Evolutionary conservation across 2,113 vertebrate genomes (phyloP).

Genomic region (Psammodynastes pulverulentus): DNA sequence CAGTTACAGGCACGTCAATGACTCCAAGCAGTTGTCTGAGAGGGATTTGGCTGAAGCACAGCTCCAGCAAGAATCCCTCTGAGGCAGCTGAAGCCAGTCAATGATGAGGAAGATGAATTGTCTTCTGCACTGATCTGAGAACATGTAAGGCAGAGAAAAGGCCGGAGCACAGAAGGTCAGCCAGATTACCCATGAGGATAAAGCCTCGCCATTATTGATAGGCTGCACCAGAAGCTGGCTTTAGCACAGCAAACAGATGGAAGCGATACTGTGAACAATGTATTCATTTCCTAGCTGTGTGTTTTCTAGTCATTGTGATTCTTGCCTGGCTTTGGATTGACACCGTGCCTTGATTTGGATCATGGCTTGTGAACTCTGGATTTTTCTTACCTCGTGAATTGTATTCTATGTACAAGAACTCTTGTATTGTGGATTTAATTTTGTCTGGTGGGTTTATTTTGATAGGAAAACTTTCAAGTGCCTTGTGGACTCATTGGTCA

Average conservation of each 20-base stretch:
- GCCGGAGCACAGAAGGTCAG: background rate
- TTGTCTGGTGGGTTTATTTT: background rate
- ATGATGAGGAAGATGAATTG: background rate
- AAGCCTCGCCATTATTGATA: background rate
- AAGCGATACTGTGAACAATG: background rate
- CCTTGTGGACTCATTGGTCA: background rate
- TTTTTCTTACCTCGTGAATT: too few relatives aligned
- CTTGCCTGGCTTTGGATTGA: background rate
- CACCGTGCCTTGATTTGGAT: background rate
- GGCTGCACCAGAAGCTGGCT: background rate
- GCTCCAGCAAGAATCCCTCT: background rate
- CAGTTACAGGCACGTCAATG: background rate
- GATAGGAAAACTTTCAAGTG: background rate
- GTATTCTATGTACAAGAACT: too few relatives aligned
- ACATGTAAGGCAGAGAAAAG: background rate
- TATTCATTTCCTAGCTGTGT: background rate
- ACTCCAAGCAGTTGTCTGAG: background rate
- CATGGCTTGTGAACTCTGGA: background rate
- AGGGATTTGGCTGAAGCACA: background rate
- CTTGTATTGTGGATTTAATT: background rate
- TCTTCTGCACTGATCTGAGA: background rate
- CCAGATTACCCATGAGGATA: background rate
- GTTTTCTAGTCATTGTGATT: background rate
- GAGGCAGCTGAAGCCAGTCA: background rate
- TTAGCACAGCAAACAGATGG: background rate